Evolutionary conservation across 2,888 invertebrate species (phyloP).

Genomic region (Mesorhabditis belari): DNA sequence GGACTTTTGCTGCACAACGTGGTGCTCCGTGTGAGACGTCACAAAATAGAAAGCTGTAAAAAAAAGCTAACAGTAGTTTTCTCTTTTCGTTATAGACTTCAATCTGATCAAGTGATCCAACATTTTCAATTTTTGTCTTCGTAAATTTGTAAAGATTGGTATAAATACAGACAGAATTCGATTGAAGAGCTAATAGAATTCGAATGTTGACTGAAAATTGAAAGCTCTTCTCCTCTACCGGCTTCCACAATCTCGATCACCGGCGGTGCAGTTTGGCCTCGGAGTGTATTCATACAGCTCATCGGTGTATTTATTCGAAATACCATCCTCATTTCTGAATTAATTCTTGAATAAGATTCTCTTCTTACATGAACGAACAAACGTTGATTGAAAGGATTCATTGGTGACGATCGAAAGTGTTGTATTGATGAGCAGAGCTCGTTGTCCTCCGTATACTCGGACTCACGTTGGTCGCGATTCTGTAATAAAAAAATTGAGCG

Average conservation of each 20-base stretch:
- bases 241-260: conserved; percentile 17
- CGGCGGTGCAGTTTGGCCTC: conserved; percentile 34
- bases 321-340: conserved; percentile 38
- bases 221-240: too few relatives aligned
- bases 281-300: conserved; percentile 43
- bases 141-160: too few relatives aligned
- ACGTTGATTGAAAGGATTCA: conserved; percentile 29
- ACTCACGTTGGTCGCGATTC: conserved; percentile 19
- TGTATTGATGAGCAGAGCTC: conserved; percentile 34
- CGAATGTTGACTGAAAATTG: too few relatives aligned
- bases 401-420: conserved; percentile 31
- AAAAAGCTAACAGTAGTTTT: too few relatives aligned
- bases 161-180: too few relatives aligned
- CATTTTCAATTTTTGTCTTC: not conserved
- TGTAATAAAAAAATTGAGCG: too few relatives aligned
- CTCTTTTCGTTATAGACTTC: too few relatives aligned
- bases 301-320: conserved; percentile 46
- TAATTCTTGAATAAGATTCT: not conserved
- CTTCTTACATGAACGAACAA: conserved; percentile 9
- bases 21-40: conserved; percentile 34
- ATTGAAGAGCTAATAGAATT: too few relatives aligned
- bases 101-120: too few relatives aligned
- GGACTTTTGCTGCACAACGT: conserved; percentile 41
- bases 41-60: conserved; percentile 45
- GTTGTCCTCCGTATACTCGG: conserved; percentile 35